phyloP scores from a whole-genome alignment of 2,113 vertebrate genomes.

The Xiphias gladius region DNA sequence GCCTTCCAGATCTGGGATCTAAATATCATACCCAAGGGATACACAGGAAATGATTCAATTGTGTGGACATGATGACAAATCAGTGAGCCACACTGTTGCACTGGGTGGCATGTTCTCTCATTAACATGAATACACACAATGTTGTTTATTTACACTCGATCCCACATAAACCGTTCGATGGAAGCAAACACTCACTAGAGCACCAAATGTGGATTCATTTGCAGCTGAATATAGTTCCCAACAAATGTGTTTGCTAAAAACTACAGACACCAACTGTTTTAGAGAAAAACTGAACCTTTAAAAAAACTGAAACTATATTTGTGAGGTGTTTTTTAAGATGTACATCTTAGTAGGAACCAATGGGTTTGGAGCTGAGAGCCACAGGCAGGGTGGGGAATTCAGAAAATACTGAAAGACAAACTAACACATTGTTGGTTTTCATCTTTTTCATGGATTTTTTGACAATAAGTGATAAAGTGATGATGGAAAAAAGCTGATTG shows the following conservation, averaged over 20 bases:
- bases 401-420: too few species aligned
- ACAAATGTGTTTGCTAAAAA: background rate
- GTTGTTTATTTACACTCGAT: background rate
- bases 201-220: background rate
- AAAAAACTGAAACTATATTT: too few species aligned
- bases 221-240: background rate
- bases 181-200: background rate
- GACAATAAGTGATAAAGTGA: too few species aligned
- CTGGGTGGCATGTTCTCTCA: too few species aligned
- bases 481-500: slow-evolving; percentile 4
- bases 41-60: background rate
- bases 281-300: background rate
- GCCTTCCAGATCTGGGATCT: background rate
- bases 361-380: too few species aligned
- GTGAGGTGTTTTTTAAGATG: too few species aligned
- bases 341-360: too few species aligned
- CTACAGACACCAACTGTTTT: background rate
- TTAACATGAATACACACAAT: background rate
- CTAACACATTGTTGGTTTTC: too few species aligned
- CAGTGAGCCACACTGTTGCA: background rate
- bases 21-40: background rate
- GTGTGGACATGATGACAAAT: background rate
- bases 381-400: too few species aligned
- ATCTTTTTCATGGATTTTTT: too few species aligned
- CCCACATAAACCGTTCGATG: too few species aligned